Evolutionary conservation across 2,888 invertebrate species (phyloP), one percentile per base, ranked within the genome.

Genomic region (Physocephala rufipes): DNA sequence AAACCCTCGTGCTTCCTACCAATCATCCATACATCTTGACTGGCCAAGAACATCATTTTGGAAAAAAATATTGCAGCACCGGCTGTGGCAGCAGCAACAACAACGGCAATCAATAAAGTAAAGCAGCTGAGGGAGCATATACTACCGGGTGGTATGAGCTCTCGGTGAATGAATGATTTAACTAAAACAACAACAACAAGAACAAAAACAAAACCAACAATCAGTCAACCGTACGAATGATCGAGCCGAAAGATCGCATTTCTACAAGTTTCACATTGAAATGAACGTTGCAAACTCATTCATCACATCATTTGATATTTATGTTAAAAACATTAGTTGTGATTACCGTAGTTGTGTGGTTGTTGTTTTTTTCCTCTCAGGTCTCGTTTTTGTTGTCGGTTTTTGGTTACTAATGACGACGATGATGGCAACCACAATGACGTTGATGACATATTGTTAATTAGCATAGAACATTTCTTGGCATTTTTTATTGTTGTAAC

Each of bases 371-470:
- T 28, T 55, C 15, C 5, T 55, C 15, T 5, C 13, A 24, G 24
- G 7, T n/a, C 15, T 19, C 19, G 58, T 26, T 9, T 58, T 24
- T 13, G 21, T 55, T 24, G 3, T 55, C 19, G 19, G 12, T n/a
- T 62, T n/a, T n/a, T 43, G 36, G 16, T 15, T 62, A 15, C 43
- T 24, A 15, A 58, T 58, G 26, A 3, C 7, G 24, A 24, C 58
- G 24, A 24, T 53, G 36, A 15, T 15, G n/a, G 2, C 43, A 12
- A n/a, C 45, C 63, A 36, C 53, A 43, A 24, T 15, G 66, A 16
- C 43, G 51, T 19, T 77, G 77, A 74, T 74, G 76, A 76, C 76
- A 73, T 73, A 64, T 70, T 64, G 73, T 73, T 77, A 74, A 75
- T 76, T 76, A 77, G 73, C 75, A 71, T 74, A 76, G n/a, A n/a